Evolutionary conservation across 2,113 vertebrate genomes (phyloP).

Genomic region (Heterotis niloticus): DNA sequence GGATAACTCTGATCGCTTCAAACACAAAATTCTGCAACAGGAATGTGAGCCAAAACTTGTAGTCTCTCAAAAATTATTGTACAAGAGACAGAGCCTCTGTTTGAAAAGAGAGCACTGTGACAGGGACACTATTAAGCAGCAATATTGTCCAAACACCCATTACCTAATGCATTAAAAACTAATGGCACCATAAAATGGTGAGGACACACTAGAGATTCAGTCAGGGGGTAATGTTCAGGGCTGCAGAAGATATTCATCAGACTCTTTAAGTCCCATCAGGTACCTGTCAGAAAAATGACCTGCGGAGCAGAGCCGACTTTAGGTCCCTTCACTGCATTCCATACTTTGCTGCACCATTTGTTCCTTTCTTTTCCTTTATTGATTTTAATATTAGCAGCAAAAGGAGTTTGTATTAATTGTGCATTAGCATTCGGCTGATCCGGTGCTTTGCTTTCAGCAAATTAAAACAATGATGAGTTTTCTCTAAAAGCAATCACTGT

Average conservation of each 20-base stretch:
- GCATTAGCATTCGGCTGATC: background rate
- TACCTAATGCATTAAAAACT: conserved; percentile 27
- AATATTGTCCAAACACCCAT: conserved; percentile 28
- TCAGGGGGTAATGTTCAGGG: conserved; percentile 21
- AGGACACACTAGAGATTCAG: conserved; percentile 6
- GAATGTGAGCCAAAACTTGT: background rate
- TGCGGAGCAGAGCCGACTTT: background rate
- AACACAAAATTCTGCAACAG: background rate
- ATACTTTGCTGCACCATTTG: background rate
- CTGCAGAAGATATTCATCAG: background rate
- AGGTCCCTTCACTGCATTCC: background rate
- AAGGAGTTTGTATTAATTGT: background rate
- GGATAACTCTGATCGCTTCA: background rate
- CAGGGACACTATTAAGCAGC: conserved; percentile 28
- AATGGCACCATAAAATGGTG: conserved; percentile 22
- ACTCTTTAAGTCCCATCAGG: background rate
- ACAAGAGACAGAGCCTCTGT: background rate
- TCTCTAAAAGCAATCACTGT: too few species aligned
- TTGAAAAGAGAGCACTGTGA: background rate
- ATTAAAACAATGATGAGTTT: too few species aligned
- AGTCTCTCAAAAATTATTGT: background rate
- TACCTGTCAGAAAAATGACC: conserved; percentile 17
- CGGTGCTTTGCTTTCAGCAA: too few species aligned
- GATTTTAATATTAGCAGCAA: too few species aligned
- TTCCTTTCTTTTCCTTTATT: too few species aligned